A percentile compares a stretch with the other conserved stretches of the same genome.
These are phyloP conservation scores for Bombus turneri DNA, from an alignment of 1,140 invertebrate genomes.

Conservation along the genomic window DNA sequence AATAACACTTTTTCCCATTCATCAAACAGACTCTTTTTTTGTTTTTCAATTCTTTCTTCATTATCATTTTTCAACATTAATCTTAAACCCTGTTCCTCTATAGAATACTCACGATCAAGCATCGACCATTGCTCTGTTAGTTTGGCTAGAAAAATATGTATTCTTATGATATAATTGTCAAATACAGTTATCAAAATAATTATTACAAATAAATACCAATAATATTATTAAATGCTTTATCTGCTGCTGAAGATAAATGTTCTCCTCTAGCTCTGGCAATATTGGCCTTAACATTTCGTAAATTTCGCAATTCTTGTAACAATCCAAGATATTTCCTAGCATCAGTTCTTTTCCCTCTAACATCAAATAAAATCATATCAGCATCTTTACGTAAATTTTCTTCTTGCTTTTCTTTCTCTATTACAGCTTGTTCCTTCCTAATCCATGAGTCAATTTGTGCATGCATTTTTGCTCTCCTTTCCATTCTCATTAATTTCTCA, in stretches of 20 bases:
- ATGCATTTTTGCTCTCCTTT: conserved; percentile 79
- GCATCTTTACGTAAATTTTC: conserved; percentile 86
- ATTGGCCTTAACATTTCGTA: conserved; percentile 85
- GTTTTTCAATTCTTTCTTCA: conserved; percentile 73
- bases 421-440: conserved; percentile 84
- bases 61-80: conserved; percentile 79
- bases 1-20: conserved; percentile 78
- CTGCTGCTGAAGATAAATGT: conserved; percentile 78
- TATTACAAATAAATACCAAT: conserved; percentile 68
- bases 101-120: conserved; percentile 76
- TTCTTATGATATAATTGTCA: conserved; percentile 20
- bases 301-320: conserved; percentile 85
- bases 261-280: conserved; percentile 85
- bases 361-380: conserved; percentile 87
- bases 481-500: conserved; percentile 76
- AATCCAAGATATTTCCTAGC: conserved; percentile 85
- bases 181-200: conserved; percentile 4
- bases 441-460: conserved; percentile 85
- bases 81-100: conserved; percentile 79
- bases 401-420: conserved; percentile 86
- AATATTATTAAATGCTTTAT: conserved; percentile 78
- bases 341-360: conserved; percentile 87
- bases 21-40: conserved; percentile 72
- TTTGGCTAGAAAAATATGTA: conserved; percentile 65
- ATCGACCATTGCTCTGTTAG: conserved; percentile 75